Conservation (phyloP, 2,797 vertebrate species). For the Chelidonichthys spinosus region DNA sequence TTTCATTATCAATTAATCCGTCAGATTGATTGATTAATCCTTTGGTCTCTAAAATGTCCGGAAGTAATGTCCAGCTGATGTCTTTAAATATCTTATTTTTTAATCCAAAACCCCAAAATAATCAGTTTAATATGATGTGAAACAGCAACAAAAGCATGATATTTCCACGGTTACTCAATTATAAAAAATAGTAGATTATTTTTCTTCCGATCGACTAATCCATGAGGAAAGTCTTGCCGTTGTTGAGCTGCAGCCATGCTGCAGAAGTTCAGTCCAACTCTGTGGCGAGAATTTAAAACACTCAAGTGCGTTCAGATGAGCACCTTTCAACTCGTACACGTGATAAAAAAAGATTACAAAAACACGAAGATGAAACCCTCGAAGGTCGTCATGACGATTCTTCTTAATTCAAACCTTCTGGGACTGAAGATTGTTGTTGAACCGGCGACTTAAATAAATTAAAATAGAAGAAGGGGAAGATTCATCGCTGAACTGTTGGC, state of each 20-base stretch:
- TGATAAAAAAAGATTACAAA: slow-evolving; percentile 65
- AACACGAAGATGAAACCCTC: slow-evolving; percentile 53
- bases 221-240: neutral
- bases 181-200: neutral
- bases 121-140: neutral
- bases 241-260: slow-evolving; percentile 16
- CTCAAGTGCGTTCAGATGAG: slow-evolving; percentile 73
- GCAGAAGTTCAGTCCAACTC: slow-evolving; percentile 42
- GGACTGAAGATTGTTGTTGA: slow-evolving; percentile 37
- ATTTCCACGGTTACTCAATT: no score
- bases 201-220: neutral
- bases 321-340: slow-evolving; percentile 53
- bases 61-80: neutral
- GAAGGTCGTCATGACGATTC: slow-evolving; percentile 32
- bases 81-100: neutral
- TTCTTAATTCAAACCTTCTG: slow-evolving; percentile 31
- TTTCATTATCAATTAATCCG: neutral
- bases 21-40: neutral
- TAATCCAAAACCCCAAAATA: neutral
- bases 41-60: neutral
- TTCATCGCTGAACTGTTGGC: slow-evolving; percentile 37
- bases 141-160: neutral
- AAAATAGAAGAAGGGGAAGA: slow-evolving; percentile 52
- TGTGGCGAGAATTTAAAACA: slow-evolving; percentile 22
- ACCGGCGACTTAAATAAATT: slow-evolving; percentile 73